A percentile compares a stretch with the other conserved stretches of the same genome.
These are phyloP conservation scores for Tolmerus cingulatus DNA, from an alignment of 2,888 invertebrate genomes.

Conservation along the genomic window DNA sequence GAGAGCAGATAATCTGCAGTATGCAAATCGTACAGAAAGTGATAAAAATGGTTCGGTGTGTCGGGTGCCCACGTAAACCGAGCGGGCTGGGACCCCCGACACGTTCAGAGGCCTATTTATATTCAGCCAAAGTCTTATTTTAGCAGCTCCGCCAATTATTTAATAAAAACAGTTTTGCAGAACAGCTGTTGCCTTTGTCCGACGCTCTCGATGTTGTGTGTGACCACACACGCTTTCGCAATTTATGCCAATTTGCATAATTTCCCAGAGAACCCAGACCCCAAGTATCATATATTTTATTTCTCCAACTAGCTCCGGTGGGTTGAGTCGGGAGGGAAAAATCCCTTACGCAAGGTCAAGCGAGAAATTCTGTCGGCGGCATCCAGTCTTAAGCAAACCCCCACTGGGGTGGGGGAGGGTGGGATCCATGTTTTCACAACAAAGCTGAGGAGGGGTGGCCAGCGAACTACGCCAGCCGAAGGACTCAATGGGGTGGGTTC, in stretches of 20 bases:
- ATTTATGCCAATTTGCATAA: constrained; percentile 26
- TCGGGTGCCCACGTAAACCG: neutral
- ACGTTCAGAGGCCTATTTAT: neutral
- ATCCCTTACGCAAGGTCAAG: constrained; percentile 26
- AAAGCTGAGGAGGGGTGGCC: neutral
- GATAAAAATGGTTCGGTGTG: neutral
- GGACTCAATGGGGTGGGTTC: neutral
- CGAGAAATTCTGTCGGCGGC: neutral
- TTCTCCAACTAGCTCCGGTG: neutral
- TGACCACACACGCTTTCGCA: constrained; percentile 6
- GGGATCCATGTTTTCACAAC: neutral
- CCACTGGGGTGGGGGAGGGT: neutral
- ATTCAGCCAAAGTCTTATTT: constrained; percentile 3
- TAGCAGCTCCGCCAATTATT: constrained; percentile 9
- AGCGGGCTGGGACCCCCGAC: neutral
- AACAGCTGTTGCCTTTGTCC: constrained; percentile 16
- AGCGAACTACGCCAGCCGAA: neutral
- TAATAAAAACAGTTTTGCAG: constrained; percentile 10
- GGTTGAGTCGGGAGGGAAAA: neutral
- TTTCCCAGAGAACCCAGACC: neutral
- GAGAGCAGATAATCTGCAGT: neutral
- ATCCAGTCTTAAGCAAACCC: neutral
- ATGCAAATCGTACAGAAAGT: neutral
- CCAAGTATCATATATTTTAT: neutral
- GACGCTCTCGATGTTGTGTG: neutral